phyloP scores from a whole-genome alignment of 2,113 vertebrate species.

The Ophiodon elongatus region DNA sequence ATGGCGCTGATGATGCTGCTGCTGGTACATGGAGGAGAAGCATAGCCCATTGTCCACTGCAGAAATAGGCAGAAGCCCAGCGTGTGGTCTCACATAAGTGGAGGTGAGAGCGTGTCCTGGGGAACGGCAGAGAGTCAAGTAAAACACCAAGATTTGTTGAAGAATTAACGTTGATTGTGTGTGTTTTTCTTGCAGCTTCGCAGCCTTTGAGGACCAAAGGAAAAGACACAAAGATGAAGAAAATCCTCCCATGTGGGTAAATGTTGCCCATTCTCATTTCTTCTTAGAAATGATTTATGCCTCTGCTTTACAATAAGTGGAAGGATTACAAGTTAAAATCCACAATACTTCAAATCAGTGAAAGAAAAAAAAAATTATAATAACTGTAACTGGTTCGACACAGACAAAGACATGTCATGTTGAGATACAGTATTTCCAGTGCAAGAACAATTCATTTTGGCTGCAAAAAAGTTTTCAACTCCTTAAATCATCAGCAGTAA shows the following conservation, averaged over 20 bases:
- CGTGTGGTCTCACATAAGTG: constrained; percentile 67
- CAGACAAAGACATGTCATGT: background rate
- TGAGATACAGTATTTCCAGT: background rate
- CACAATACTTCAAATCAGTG: background rate
- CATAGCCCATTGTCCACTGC: constrained; percentile 46
- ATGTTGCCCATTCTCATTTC: background rate
- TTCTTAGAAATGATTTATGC: background rate
- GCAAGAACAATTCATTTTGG: background rate
- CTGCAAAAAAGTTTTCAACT: background rate
- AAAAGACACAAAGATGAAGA: background rate
- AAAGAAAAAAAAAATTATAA: background rate
- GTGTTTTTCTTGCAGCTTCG: constrained; percentile 12
- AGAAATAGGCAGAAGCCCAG: constrained; percentile 47
- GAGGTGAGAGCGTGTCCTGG: constrained; percentile 71
- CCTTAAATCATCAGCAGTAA: background rate
- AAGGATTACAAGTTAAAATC: background rate
- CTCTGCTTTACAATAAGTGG: background rate
- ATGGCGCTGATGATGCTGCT: constrained; percentile 13
- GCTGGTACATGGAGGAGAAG: constrained; percentile 54
- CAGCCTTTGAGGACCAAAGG: background rate
- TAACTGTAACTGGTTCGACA: background rate
- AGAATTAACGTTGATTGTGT: background rate
- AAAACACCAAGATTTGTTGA: constrained; percentile 41
- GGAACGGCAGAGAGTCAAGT: constrained; percentile 66
- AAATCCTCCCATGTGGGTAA: background rate